Evolutionary conservation across 2,888 invertebrate genomes (phyloP).

Genomic region (Arge pagana): DNA sequence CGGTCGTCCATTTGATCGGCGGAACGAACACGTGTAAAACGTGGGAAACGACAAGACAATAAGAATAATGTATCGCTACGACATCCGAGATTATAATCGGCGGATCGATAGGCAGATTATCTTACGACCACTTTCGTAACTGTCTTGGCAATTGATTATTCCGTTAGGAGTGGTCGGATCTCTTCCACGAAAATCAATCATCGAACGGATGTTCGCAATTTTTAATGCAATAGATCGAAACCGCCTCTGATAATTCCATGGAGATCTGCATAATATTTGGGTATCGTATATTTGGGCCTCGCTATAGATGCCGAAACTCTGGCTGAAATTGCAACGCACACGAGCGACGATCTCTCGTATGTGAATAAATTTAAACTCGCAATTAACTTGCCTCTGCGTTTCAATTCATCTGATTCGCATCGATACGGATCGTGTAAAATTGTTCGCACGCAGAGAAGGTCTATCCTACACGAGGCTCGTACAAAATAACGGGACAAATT

Average conservation of each 20-base stretch:
- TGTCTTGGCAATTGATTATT: slow-evolving; percentile 9
- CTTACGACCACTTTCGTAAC: slow-evolving; percentile 14
- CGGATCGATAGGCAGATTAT: background rate
- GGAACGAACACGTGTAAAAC: too few species aligned
- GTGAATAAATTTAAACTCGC: too few species aligned
- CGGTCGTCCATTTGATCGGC: too few species aligned
- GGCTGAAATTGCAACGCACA: slow-evolving; percentile 7
- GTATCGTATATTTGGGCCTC: slow-evolving; percentile 1
- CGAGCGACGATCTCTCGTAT: too few species aligned
- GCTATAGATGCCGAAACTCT: background rate
- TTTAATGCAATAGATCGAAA: slow-evolving; percentile 38
- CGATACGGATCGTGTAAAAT: too few species aligned
- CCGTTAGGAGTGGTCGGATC: slow-evolving; percentile 30
- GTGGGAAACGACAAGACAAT: too few species aligned
- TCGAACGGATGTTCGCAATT: slow-evolving; percentile 49
- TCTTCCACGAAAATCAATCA: slow-evolving; percentile 52
- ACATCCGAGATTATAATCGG: slow-evolving; percentile 10
- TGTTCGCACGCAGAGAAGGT: too few species aligned
- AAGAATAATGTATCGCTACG: background rate
- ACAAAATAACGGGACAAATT: too few species aligned
- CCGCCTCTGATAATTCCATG: slow-evolving; percentile 34
- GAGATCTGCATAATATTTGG: slow-evolving; percentile 38
- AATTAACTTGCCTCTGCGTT: too few species aligned
- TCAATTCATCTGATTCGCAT: too few species aligned
- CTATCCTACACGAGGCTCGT: too few species aligned